Base-by-base conservation (phyloP, 2,797 vertebrate genomes). In the Spinibarbus caldwelli region DNA sequence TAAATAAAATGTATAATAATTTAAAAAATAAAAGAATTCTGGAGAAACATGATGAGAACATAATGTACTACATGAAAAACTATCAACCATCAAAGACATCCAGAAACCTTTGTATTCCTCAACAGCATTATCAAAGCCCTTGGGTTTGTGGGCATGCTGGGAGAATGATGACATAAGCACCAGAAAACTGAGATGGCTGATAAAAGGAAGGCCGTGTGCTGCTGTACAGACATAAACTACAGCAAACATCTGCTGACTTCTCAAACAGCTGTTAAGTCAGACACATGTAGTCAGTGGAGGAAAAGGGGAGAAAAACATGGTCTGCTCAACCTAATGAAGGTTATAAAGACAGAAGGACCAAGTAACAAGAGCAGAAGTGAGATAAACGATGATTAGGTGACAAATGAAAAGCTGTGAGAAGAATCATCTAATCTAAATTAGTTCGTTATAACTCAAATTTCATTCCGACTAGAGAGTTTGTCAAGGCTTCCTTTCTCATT, bases 321-420 rank as follows among this genome's bases (percentile, higher is more conserved):
- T 43, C 26, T 75, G 26, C 43, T 3, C 9, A 66, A 47, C 19
- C 7, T 83, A 64, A 82, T 82, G 26, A 73, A 83, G 70, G 54
- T 47, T 64, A 62, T 66, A 62, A 76, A 76, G 38, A 47, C 21
- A 34, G 68, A 82, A 45, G 38, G n/a, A 54, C 47, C 12, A 34
- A 59, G 38, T 71, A 57, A 82, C 36, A 43, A 57, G 26, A 45
- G 68, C 43, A 64, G 54, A 6, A 8, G 6, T 38, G 71, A 76
- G 82, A 83, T 66, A 38, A 76, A 76, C n/a, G 43, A 76, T 52
- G 57, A 76, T 76, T 66, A 66, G 31, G 49, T 66, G 82, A 52
- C 29, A 66, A 83, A 76, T 76, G 15, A 76, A 76, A 66, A 66
- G 23, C 43, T 26, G 6, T 4, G 11, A 83, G 36, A 14, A 29